These are phyloP conservation scores for Delphinapterus leucas DNA, from an alignment of 2,113 vertebrate species.

Conservation along the genomic window DNA sequence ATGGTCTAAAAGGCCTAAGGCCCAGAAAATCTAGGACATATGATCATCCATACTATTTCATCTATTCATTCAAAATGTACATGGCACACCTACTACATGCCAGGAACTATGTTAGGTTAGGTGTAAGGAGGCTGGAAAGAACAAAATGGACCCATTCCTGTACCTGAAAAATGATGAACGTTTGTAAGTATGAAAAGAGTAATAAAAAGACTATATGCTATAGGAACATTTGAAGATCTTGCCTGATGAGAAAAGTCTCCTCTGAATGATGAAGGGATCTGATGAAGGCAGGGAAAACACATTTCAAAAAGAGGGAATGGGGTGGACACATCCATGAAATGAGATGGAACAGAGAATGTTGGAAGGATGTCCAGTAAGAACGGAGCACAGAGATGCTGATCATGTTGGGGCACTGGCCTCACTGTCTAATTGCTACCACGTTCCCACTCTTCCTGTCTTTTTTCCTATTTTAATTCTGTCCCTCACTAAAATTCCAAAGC, in stretches of 20 bases:
- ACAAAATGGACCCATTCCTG: background rate
- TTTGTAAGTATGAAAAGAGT: background rate
- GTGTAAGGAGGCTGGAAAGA: background rate
- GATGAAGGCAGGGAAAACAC: background rate
- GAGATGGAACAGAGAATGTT: background rate
- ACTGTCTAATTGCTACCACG: background rate
- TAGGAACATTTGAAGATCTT: background rate
- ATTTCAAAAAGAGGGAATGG: background rate
- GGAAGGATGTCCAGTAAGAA: background rate
- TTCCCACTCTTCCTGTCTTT: background rate
- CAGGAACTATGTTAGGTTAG: background rate
- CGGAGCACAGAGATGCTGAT: background rate
- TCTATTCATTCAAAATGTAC: background rate
- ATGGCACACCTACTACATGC: background rate
- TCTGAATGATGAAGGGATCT: background rate
- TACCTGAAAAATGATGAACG: background rate
- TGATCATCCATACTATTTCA: background rate
- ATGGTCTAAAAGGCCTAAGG: background rate
- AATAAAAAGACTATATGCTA: background rate
- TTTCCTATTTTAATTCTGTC: background rate
- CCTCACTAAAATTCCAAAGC: background rate
- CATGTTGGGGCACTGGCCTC: background rate
- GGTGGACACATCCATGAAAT: background rate
- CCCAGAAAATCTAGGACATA: background rate
- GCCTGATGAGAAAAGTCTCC: background rate